These are phyloP conservation scores for Heliothis virescens DNA, from an alignment of 1,140 invertebrate species.

Conservation along the genomic window DNA sequence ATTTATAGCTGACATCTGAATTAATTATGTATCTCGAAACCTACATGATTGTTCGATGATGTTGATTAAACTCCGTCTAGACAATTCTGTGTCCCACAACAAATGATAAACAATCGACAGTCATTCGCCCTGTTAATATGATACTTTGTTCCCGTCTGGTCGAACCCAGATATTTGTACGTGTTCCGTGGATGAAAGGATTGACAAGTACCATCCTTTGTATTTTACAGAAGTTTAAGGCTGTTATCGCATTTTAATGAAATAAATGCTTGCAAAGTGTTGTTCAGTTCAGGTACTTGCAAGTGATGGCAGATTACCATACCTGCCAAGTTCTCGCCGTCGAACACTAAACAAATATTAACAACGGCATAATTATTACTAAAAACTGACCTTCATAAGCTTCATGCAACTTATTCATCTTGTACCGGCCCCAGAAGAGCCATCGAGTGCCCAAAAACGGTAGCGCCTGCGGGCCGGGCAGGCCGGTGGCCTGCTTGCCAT, in stretches of 20 bases:
- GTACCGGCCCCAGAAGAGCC: constrained; percentile 92
- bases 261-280: no score
- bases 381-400: constrained; percentile 90
- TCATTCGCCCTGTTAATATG: no score
- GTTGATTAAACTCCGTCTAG: constrained; percentile 3
- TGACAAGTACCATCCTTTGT: no score
- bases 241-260: no score
- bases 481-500: constrained; percentile 63
- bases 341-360: background rate
- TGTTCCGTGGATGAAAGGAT: no score
- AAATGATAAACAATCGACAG: no score
- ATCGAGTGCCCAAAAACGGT: constrained; percentile 93
- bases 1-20: background rate
- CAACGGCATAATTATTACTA: background rate
- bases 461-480: constrained; percentile 92
- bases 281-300: no score
- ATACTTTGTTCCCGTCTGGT: no score
- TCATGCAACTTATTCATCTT: constrained; percentile 92
- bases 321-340: no score
- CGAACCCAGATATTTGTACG: no score
- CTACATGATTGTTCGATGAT: constrained; percentile 19
- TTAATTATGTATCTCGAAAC: constrained; percentile 22
- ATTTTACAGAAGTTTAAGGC: no score
- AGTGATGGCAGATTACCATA: no score
- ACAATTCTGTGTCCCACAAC: background rate